phyloP scores from a whole-genome alignment of 2,113 vertebrate species.

The Centropus unirufus region DNA sequence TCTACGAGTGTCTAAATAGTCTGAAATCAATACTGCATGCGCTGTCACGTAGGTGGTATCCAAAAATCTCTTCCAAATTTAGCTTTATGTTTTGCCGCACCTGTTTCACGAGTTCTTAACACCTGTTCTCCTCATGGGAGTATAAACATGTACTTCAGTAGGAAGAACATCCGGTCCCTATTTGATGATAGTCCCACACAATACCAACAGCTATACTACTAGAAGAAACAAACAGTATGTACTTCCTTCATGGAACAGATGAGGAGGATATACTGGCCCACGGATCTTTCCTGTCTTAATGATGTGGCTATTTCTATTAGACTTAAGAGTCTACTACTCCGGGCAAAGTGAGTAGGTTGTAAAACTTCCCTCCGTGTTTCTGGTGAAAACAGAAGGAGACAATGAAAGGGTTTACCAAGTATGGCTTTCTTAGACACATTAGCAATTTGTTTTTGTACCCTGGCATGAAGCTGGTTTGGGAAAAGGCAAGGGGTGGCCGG shows the following conservation, averaged over 20 bases:
- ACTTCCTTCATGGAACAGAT: background rate
- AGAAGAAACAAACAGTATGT: background rate
- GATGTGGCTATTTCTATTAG: background rate
- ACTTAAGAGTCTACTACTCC: background rate
- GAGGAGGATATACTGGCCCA: background rate
- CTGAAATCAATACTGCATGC: conserved; percentile 42
- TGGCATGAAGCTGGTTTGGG: background rate
- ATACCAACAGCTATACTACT: background rate
- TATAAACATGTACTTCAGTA: conserved; percentile 3
- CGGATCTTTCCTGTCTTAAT: background rate
- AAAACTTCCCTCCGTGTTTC: background rate
- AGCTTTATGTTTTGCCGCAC: conserved; percentile 16
- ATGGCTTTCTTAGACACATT: background rate
- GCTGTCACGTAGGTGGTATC: conserved; percentile 49
- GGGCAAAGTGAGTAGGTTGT: background rate
- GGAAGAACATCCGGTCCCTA: background rate
- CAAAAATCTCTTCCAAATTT: conserved; percentile 46
- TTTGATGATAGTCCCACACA: background rate
- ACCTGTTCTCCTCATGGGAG: background rate
- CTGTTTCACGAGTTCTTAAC: conserved; percentile 36
- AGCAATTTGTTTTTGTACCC: background rate
- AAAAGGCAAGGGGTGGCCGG: background rate
- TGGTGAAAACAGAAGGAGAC: background rate
- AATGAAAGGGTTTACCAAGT: background rate
- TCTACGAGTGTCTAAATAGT: background rate